These are phyloP conservation scores for Dicyrtomina minuta DNA, from an alignment of 2,888 invertebrate genomes.

Conservation along the genomic window DNA sequence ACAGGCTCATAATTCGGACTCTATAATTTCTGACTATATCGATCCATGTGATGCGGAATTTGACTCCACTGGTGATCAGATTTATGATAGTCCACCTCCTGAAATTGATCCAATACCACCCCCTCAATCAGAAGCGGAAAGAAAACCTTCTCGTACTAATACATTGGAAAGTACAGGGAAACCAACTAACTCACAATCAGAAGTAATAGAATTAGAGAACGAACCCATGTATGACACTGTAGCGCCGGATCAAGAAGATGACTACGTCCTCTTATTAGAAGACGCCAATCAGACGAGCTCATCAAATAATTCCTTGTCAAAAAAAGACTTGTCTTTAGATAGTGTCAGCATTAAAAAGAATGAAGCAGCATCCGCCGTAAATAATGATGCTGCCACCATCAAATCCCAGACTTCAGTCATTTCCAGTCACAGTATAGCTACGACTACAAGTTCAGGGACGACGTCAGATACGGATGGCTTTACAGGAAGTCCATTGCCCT, in stretches of 20 bases:
- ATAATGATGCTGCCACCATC: constrained; percentile 50
- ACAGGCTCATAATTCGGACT: constrained; percentile 31
- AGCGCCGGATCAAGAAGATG: constrained; percentile 62
- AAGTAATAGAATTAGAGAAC: constrained; percentile 32
- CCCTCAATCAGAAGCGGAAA: constrained; percentile 2
- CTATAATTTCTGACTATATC: constrained; percentile 50
- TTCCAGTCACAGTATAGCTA: constrained; percentile 53
- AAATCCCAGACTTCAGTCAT: constrained; percentile 54
- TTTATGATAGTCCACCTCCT: constrained; percentile 52
- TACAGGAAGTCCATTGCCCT: constrained; percentile 51
- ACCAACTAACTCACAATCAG: neutral
- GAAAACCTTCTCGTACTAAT: constrained; percentile 22
- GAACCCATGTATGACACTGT: constrained; percentile 61
- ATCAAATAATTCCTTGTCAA: constrained; percentile 43
- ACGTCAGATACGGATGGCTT: constrained; percentile 54
- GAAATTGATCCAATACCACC: constrained; percentile 37
- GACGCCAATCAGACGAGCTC: constrained; percentile 45
- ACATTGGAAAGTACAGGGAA: constrained; percentile 16
- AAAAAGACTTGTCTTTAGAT: constrained; percentile 27
- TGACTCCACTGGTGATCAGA: constrained; percentile 47
- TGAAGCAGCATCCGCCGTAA: constrained; percentile 33
- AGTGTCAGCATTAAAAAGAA: constrained; percentile 13
- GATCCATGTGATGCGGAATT: constrained; percentile 52
- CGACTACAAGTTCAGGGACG: constrained; percentile 53
- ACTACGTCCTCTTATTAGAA: constrained; percentile 68